Percentiles rank a stretch among this genome's conserved stretches.
Evolutionary conservation across 2,113 vertebrate species (phyloP).

Genomic region (Hemibagrus wyckioides): DNA sequence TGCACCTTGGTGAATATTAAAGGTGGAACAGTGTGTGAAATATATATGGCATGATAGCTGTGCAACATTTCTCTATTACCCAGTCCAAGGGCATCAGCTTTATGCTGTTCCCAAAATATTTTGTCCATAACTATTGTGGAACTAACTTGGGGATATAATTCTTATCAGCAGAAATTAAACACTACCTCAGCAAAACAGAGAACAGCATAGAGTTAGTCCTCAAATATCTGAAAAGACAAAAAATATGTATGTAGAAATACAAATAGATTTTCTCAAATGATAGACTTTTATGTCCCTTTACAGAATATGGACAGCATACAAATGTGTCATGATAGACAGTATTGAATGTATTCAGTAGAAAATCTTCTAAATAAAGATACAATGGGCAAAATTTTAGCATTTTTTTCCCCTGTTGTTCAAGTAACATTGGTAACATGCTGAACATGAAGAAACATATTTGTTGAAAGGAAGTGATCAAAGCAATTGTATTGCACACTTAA

Average conservation of each 20-base stretch:
- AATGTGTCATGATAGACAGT: not conserved
- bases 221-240: not conserved
- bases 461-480: not conserved
- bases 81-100: not conserved
- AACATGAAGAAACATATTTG: not conserved
- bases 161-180: not conserved
- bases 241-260: not conserved
- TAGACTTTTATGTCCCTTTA: not conserved
- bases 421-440: not conserved
- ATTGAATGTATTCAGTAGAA: not conserved
- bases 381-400: not conserved
- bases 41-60: not conserved
- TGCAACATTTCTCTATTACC: not conserved
- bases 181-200: not conserved
- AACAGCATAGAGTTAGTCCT: not conserved
- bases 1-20: constrained; percentile 28
- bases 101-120: not conserved
- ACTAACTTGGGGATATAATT: not conserved
- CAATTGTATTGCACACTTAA: not conserved
- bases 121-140: not conserved
- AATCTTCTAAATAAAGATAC: not conserved
- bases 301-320: not conserved
- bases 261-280: not conserved
- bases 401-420: not conserved
- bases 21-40: constrained; percentile 12